Evolutionary conservation across 2,113 vertebrate species (phyloP).

Genomic region (Brachyhypopomus gauderio): DNA sequence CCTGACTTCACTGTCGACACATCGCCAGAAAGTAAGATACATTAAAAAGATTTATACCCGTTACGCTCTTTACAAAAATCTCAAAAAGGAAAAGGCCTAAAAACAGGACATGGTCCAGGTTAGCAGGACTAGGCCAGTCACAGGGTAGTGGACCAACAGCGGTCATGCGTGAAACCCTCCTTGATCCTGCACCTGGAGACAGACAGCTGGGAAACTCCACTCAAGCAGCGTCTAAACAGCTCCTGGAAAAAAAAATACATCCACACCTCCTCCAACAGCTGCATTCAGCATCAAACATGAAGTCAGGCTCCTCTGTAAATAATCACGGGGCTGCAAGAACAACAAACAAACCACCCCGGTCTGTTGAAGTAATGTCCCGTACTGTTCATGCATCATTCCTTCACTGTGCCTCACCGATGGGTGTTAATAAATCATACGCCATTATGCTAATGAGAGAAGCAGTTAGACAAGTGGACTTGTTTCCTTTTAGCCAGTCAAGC

Average conservation of each 20-base stretch:
- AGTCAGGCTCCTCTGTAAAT: slow-evolving; percentile 44
- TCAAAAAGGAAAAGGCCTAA: too few relatives aligned
- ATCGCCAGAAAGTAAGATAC: neutral
- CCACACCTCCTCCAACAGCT: slow-evolving; percentile 44
- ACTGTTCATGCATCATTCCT: slow-evolving; percentile 43
- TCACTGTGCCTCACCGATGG: slow-evolving; percentile 3
- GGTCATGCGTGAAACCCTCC: slow-evolving; percentile 39
- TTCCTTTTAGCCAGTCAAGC: slow-evolving; percentile 16
- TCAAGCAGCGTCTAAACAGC: slow-evolving; percentile 33
- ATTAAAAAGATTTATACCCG: too few relatives aligned
- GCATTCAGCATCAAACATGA: slow-evolving; percentile 44
- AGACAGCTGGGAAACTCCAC: slow-evolving; percentile 45
- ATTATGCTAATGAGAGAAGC: slow-evolving; percentile 24
- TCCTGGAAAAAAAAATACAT: slow-evolving; percentile 49
- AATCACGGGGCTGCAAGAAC: slow-evolving; percentile 26
- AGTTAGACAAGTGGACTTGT: slow-evolving; percentile 20
- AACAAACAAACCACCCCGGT: slow-evolving; percentile 39
- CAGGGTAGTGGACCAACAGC: slow-evolving; percentile 39
- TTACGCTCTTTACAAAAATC: too few relatives aligned
- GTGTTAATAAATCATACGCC: slow-evolving; percentile 3
- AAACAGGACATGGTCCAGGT: slow-evolving; percentile 20
- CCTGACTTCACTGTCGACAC: neutral
- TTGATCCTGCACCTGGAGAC: slow-evolving; percentile 42
- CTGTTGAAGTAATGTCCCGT: slow-evolving; percentile 37
- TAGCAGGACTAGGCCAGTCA: slow-evolving; percentile 21